phyloP scores from a whole-genome alignment of 2,113 vertebrate species.

The Andinoacara biseriatus region DNA sequence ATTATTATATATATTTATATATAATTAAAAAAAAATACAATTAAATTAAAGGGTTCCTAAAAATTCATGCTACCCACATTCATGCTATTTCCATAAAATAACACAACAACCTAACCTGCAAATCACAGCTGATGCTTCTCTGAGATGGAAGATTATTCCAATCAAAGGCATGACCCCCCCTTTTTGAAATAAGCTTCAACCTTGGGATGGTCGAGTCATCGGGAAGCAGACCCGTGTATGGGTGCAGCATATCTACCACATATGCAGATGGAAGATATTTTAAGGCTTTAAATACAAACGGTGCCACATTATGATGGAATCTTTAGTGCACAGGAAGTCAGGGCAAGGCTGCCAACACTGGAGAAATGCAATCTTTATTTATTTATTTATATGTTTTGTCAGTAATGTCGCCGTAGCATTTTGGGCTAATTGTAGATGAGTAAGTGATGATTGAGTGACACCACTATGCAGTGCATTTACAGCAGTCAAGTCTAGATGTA shows the following conservation, averaged over 20 bases:
- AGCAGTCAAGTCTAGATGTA: not conserved
- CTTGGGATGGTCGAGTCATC: not conserved
- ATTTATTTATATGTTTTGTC: not conserved
- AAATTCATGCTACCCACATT: too few species aligned
- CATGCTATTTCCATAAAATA: too few species aligned
- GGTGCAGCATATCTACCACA: not conserved
- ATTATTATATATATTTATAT: too few species aligned
- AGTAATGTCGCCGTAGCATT: not conserved
- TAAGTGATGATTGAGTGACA: not conserved
- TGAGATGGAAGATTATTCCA: too few species aligned
- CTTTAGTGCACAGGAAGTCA: not conserved
- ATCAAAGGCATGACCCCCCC: too few species aligned
- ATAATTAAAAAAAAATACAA: too few species aligned
- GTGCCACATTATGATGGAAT: not conserved
- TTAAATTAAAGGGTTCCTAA: too few species aligned
- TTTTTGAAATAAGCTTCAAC: not conserved
- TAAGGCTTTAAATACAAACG: not conserved
- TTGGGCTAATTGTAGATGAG: not conserved
- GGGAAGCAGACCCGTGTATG: not conserved
- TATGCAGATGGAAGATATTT: not conserved
- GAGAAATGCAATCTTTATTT: not conserved
- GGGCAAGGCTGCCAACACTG: not conserved
- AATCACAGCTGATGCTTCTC: too few species aligned
- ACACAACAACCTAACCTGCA: too few species aligned
- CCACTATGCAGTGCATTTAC: not conserved